These are phyloP conservation scores for Bombus haemorrhoidalis DNA, from an alignment of 1,140 invertebrate genomes.

Conservation along the genomic window DNA sequence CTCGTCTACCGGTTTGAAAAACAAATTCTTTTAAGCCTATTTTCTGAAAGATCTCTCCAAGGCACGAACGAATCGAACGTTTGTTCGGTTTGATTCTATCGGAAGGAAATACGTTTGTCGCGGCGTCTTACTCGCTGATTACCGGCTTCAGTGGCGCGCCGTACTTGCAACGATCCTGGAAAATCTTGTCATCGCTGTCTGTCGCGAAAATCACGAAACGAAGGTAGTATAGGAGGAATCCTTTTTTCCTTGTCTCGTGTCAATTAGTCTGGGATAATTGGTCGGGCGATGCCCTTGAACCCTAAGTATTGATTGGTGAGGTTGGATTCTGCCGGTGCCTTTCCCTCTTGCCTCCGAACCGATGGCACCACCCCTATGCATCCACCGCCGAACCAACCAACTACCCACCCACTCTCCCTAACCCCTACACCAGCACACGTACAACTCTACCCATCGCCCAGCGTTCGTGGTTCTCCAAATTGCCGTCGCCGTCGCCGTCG, in stretches of 20 bases:
- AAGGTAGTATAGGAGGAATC: constrained; percentile 21
- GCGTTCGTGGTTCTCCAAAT: constrained; percentile 67
- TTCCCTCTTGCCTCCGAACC: constrained; percentile 74
- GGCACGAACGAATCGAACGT: neutral
- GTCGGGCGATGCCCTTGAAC: constrained; percentile 82
- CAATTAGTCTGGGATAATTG: constrained; percentile 82
- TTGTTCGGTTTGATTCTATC: neutral
- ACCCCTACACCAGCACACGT: constrained; percentile 50
- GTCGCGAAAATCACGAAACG: neutral
- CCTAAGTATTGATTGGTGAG: constrained; percentile 82
- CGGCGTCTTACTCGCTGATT: too few relatives aligned
- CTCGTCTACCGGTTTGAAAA: neutral
- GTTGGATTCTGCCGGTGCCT: constrained; percentile 78
- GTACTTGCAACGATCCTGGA: neutral
- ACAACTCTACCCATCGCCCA: constrained; percentile 29
- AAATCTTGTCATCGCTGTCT: too few relatives aligned
- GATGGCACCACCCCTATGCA: constrained; percentile 73
- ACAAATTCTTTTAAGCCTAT: neutral
- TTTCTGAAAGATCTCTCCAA: neutral
- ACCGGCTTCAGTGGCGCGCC: neutral
- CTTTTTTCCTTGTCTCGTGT: constrained; percentile 70
- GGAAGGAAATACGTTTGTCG: neutral
- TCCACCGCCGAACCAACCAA: constrained; percentile 69
- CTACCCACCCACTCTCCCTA: constrained; percentile 53
- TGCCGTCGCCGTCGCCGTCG: constrained; percentile 51